Percentiles rank a stretch among this genome's conserved stretches.
These are phyloP conservation scores for Coendou prehensilis DNA, from an alignment of 2,797 vertebrate species.

Conservation along the genomic window DNA sequence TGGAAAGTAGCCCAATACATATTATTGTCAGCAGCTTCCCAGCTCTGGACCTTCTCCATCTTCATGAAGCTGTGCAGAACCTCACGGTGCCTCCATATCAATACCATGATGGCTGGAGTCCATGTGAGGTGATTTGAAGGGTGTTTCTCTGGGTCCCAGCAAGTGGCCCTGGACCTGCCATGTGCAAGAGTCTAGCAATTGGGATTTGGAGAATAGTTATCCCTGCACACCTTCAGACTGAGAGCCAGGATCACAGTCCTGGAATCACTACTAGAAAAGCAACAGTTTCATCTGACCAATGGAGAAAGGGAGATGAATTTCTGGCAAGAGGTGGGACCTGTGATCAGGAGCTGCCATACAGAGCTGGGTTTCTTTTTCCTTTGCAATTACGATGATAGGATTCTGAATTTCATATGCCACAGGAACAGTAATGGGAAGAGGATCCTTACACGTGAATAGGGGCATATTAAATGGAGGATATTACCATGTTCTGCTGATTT, in stretches of 20 bases:
- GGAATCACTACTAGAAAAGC: neutral
- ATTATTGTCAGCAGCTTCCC: neutral
- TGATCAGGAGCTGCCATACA: neutral
- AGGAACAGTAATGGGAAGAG: neutral
- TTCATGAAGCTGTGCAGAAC: neutral
- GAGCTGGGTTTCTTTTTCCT: neutral
- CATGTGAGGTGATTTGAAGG: neutral
- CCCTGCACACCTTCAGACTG: neutral
- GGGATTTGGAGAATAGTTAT: neutral
- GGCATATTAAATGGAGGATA: no score
- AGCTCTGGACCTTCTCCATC: neutral
- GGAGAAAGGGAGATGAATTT: neutral
- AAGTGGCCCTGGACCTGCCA: neutral
- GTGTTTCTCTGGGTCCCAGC: neutral
- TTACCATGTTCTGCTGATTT: neutral
- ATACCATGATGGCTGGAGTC: neutral
- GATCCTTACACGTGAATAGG: neutral
- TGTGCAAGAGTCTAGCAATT: neutral
- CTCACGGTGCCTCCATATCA: neutral
- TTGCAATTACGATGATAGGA: neutral
- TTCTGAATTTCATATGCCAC: neutral
- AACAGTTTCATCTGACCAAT: no score
- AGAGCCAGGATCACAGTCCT: accelerated
- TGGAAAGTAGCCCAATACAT: neutral
- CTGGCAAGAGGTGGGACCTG: neutral